Evolutionary conservation across 2,113 vertebrate species (phyloP).

Genomic region (Macrotus californicus): DNA sequence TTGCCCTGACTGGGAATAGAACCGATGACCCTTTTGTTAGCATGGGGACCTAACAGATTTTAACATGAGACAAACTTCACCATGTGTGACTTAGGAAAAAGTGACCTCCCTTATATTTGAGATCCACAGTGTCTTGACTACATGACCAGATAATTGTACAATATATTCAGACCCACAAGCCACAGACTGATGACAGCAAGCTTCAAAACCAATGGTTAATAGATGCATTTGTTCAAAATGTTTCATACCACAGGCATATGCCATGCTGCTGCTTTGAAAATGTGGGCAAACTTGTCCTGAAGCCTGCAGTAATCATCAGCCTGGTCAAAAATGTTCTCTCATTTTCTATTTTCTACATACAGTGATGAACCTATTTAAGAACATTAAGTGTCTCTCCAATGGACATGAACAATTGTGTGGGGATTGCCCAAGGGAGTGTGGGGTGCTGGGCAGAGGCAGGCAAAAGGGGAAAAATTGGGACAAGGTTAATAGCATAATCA

Average conservation of each 20-base stretch:
- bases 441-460: too few relatives aligned
- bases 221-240: neutral
- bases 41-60: neutral
- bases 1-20: too few relatives aligned
- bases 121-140: neutral
- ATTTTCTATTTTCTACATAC: neutral
- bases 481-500: too few relatives aligned
- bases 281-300: neutral
- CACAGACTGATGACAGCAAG: neutral
- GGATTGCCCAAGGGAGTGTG: too few relatives aligned
- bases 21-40: too few relatives aligned
- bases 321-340: neutral
- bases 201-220: neutral
- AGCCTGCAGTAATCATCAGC: neutral
- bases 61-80: neutral
- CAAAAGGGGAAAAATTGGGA: too few relatives aligned
- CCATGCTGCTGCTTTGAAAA: neutral
- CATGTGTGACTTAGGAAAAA: neutral
- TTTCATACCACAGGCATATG: neutral
- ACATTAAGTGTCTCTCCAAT: neutral
- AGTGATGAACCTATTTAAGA: neutral
- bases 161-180: neutral
- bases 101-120: neutral
- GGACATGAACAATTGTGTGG: too few relatives aligned
- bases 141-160: neutral